Conservation (phyloP, 2,888 invertebrate species). For the Agrochola lychnidis region DNA sequence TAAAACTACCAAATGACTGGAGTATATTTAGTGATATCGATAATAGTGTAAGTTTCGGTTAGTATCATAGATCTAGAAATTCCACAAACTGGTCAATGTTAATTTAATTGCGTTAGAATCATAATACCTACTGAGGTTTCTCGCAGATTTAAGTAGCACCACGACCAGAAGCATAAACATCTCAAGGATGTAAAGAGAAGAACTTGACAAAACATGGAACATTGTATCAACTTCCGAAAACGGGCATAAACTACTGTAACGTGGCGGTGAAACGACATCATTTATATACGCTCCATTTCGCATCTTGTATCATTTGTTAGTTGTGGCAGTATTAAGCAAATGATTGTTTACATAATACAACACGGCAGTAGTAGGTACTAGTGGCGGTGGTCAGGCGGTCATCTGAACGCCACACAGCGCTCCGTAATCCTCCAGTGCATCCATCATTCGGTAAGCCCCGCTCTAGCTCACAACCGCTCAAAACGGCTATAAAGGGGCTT, state of each 20-base stretch:
- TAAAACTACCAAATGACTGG: too few species aligned
- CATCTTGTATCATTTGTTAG: conserved; percentile 65
- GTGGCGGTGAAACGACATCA: conserved; percentile 40
- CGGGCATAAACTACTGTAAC: conserved; percentile 42
- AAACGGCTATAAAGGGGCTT: conserved; percentile 81
- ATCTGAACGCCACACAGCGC: conserved; percentile 73
- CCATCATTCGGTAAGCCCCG: conserved; percentile 83
- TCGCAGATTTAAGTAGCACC: background rate
- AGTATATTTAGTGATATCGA: too few species aligned
- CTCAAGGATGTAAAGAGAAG: conserved; percentile 26
- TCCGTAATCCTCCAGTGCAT: conserved; percentile 82
- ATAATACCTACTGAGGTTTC: background rate
- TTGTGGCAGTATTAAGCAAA: conserved; percentile 58
- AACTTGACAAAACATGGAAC: conserved; percentile 29
- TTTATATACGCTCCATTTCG: conserved; percentile 60
- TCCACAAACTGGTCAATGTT: background rate
- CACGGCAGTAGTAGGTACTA: conserved; percentile 54
- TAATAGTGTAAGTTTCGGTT: background rate
- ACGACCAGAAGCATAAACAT: conserved; percentile 7
- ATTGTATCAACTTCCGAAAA: conserved; percentile 31
- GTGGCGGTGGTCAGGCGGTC: conserved; percentile 66
- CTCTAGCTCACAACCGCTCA: conserved; percentile 80
- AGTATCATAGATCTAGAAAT: background rate
- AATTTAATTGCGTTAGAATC: background rate
- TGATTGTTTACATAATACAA: conserved; percentile 64